These are phyloP conservation scores for Mixornis gularis DNA, from an alignment of 2,113 vertebrate species.

Conservation along the genomic window DNA sequence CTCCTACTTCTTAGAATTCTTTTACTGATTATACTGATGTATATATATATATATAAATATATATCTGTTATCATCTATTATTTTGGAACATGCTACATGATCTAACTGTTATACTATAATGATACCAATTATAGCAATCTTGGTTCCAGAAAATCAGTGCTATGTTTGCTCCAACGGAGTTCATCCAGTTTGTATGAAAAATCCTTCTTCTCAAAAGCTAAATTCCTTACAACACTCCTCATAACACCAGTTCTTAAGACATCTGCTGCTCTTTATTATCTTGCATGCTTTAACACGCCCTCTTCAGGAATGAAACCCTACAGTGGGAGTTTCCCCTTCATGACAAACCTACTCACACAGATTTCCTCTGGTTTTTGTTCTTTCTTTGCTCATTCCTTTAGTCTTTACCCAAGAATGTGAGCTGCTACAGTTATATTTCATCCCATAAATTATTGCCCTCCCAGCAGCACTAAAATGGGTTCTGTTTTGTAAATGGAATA, in stretches of 20 bases:
- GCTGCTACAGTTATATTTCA: not conserved
- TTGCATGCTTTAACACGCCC: slow-evolving; percentile 41
- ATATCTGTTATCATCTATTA: not conserved
- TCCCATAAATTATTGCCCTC: not conserved
- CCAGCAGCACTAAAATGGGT: not conserved
- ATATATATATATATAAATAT: not conserved
- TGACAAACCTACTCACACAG: not conserved
- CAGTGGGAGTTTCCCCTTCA: not conserved
- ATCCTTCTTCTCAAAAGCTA: not conserved
- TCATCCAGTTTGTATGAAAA: not conserved
- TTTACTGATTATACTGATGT: not conserved
- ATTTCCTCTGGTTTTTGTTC: not conserved
- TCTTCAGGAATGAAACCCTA: slow-evolving; percentile 20
- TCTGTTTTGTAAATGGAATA: not conserved
- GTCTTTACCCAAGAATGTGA: not conserved
- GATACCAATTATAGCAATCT: not conserved
- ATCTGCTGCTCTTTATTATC: slow-evolving; percentile 43
- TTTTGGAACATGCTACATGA: not conserved
- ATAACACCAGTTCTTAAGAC: slow-evolving; percentile 18
- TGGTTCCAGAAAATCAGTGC: not conserved
- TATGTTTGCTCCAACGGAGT: accelerated
- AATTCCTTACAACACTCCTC: not conserved
- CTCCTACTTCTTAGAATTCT: not conserved
- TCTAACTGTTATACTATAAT: not conserved
- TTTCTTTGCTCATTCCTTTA: not conserved